Conservation (phyloP, 2,888 invertebrate species). For the Hypercompe scribonia region DNA sequence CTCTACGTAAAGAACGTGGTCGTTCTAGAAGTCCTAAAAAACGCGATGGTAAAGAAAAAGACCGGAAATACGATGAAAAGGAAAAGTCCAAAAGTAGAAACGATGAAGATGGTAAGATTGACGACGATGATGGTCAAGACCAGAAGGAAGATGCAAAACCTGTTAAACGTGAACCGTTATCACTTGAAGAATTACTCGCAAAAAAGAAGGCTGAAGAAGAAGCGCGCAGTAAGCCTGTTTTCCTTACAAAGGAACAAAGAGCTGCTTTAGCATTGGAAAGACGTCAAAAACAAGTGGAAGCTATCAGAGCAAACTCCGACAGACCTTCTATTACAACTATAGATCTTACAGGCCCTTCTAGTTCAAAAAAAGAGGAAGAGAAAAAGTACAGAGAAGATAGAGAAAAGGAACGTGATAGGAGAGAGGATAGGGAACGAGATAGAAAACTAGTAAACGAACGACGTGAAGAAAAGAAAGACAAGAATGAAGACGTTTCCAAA, state of each 20-base stretch:
- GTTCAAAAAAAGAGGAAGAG: conserved; percentile 77
- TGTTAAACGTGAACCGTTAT: conserved; percentile 92
- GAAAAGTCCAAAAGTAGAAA: conserved; percentile 75
- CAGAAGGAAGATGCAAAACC: conserved; percentile 69
- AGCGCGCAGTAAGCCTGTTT: conserved; percentile 98
- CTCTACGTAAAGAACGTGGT: conserved; percentile 66
- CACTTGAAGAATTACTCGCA: conserved; percentile 97
- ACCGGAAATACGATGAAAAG: conserved; percentile 75
- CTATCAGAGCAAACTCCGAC: conserved; percentile 89
- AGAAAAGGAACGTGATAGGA: conserved; percentile 78
- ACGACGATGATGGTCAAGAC: conserved; percentile 74
- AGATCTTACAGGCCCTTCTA: conserved; percentile 80
- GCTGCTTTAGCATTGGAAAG: conserved; percentile 95
- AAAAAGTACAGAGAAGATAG: conserved; percentile 76
- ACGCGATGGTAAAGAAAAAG: conserved; percentile 75
- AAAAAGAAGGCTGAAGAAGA: conserved; percentile 99
- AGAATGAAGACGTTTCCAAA: conserved; percentile 84
- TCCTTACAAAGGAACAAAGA: conserved; percentile 98
- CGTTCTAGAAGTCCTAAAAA: conserved; percentile 77
- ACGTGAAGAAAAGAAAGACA: conserved; percentile 78
- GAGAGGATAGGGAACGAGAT: conserved; percentile 76
- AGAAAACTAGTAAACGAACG: conserved; percentile 84
- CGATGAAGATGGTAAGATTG: conserved; percentile 67
- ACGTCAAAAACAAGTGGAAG: conserved; percentile 95
- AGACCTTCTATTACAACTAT: conserved; percentile 77